These are phyloP conservation scores for Eptatretus burgeri DNA, from an alignment of 2,113 vertebrate genomes.

Conservation along the genomic window DNA sequence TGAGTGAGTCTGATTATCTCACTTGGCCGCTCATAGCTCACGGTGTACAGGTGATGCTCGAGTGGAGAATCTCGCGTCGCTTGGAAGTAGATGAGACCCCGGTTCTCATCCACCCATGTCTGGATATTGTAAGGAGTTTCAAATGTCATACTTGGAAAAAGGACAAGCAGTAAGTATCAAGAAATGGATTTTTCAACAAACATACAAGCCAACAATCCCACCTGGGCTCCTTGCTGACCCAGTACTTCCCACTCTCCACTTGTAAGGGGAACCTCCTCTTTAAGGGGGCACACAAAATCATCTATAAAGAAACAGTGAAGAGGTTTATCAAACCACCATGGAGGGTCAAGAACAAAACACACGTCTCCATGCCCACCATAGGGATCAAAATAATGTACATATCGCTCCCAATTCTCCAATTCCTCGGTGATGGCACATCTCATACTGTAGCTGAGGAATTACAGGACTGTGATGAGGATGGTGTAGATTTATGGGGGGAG, in stretches of 20 bases:
- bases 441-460: too few species aligned
- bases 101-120: conserved; percentile 86
- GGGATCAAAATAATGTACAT: background rate
- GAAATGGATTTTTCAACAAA: too few species aligned
- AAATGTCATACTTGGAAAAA: background rate
- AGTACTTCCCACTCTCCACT: conserved; percentile 77
- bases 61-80: conserved; percentile 64
- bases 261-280: conserved; percentile 53
- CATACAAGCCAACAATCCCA: conserved; percentile 13
- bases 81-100: conserved; percentile 68
- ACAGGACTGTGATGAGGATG: too few species aligned
- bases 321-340: background rate
- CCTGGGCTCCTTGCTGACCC: conserved; percentile 68
- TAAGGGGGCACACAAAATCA: conserved; percentile 58
- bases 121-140: conserved; percentile 13
- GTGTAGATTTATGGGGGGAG: too few species aligned
- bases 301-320: conserved; percentile 18
- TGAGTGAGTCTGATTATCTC: conserved; percentile 61
- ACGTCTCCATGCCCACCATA: background rate
- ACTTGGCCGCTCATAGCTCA: conserved; percentile 41
- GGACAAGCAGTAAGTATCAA: too few species aligned
- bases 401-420: too few species aligned
- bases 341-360: accelerated
- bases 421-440: too few species aligned
- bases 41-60: conserved; percentile 79